phyloP scores from a whole-genome alignment of 2,113 vertebrate species.

The Chloropsis hardwickii region DNA sequence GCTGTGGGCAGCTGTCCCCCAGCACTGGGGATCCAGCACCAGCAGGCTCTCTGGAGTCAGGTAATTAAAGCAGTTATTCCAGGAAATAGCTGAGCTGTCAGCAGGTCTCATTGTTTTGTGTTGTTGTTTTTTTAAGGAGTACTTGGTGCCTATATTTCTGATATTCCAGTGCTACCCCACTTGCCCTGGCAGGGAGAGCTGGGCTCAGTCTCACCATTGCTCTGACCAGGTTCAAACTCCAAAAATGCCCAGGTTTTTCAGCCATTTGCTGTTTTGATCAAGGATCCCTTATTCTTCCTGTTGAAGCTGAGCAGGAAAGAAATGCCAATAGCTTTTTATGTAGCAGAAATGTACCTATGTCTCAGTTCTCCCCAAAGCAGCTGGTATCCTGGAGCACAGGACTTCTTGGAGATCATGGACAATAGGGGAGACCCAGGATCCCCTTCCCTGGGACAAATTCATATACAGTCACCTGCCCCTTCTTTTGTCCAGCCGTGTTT shows the following conservation, averaged over 20 bases:
- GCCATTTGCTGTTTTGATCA: neutral
- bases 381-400: neutral
- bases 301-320: neutral
- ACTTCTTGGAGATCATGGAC: neutral
- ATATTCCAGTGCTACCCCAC: neutral
- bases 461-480: neutral
- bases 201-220: neutral
- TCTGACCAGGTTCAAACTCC: neutral
- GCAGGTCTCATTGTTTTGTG: neutral
- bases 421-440: neutral
- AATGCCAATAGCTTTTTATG: neutral
- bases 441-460: neutral
- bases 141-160: neutral
- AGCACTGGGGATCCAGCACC: neutral
- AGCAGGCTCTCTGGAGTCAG: neutral
- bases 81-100: neutral
- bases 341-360: neutral
- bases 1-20: neutral
- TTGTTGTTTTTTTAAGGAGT: neutral
- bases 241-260: fast-evolving
- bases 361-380: neutral
- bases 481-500: neutral
- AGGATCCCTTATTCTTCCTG: neutral
- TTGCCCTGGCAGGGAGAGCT: neutral
- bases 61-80: neutral